A percentile compares a stretch with the other conserved stretches of the same genome.
These are phyloP conservation scores for Nudaria mundana DNA, from an alignment of 2,888 invertebrate genomes.

Conservation along the genomic window DNA sequence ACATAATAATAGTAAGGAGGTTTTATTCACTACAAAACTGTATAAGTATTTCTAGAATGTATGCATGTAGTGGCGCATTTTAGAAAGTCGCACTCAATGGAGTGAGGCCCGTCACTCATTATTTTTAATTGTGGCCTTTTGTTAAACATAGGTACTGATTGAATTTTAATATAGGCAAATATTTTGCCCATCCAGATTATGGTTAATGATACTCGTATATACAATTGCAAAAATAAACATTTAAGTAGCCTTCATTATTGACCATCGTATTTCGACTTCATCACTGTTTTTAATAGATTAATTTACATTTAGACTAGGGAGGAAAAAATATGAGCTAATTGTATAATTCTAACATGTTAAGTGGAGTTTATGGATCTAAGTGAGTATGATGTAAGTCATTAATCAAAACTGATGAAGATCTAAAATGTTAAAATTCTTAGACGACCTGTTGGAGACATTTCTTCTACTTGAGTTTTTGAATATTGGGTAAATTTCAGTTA, in stretches of 20 bases:
- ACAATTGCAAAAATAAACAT: not conserved
- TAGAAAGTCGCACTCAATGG: slow-evolving; percentile 27
- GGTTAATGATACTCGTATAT: slow-evolving; percentile 1
- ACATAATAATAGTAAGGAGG: slow-evolving; percentile 13
- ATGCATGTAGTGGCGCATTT: slow-evolving; percentile 17
- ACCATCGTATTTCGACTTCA: not conserved
- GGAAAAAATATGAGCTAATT: too few relatives aligned
- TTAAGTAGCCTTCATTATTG: not conserved
- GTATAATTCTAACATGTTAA: too few relatives aligned
- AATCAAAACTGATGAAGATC: too few relatives aligned
- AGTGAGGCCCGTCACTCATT: slow-evolving; percentile 31
- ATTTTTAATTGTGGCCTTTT: slow-evolving; percentile 32
- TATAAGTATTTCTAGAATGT: slow-evolving; percentile 31
- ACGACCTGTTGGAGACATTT: too few relatives aligned
- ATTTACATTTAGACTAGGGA: not conserved
- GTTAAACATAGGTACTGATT: slow-evolving; percentile 17
- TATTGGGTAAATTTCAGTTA: too few relatives aligned
- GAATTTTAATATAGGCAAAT: slow-evolving; percentile 10
- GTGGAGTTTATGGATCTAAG: too few relatives aligned
- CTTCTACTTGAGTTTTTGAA: too few relatives aligned
- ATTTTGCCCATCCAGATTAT: slow-evolving; percentile 1
- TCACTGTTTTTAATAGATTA: slow-evolving; percentile 1
- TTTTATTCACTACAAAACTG: slow-evolving; percentile 19
- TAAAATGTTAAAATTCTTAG: too few relatives aligned
- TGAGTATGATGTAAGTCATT: too few relatives aligned